Evolutionary conservation across 2,888 invertebrate species (phyloP), one percentile per base, ranked within the genome.

Genomic region (Eupithecia subumbrata): DNA sequence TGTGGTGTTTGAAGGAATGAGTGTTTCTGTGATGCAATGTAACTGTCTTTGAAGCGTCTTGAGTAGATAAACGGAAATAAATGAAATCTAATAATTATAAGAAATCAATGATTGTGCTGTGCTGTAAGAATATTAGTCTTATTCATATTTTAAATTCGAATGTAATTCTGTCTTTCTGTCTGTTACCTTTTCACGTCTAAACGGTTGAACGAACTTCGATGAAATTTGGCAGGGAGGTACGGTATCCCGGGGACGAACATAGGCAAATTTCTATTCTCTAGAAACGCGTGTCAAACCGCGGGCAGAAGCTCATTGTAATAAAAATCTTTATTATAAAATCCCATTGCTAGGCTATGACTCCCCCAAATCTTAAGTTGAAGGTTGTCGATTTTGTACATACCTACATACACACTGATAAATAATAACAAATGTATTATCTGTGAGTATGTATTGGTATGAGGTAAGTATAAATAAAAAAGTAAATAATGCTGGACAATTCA

Each of bases 21-120:
- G 14, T 25, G 25, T 67, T 34, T 68, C 37, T 43, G 43, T 68
- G 68, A 68, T 25, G 68, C 68, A 68, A 68, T 68, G 16, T 16
- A 68, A 34, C 60, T 64, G 64, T 64, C 5, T 30, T 63, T 63
- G 25, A 22, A 3, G n/a, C 48, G n/a, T 22, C 22, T 56, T 22
- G 56, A n/a, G 56, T 56, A 11, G 22, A 22, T 22, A 9, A 22
- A 56, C n/a, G 56, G 9, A 18, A 18, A 52, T n/a, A 52, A n/a
- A n/a, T 52, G n/a, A n/a, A n/a, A n/a, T n/a, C n/a, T n/a, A n/a
- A n/a, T n/a, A n/a, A n/a, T n/a, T n/a, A n/a, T n/a, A n/a, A 48
- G 56, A 22, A 12, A 22, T 56, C 5, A 22, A 22, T 3, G 22
- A 22, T 52, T 18, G 3, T 52, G 52, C 5, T 52, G n/a, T n/a